Evolutionary conservation across 2,113 vertebrate species (phyloP), one percentile per base, ranked within the genome.

Genomic region (Calidris pygmaea): DNA sequence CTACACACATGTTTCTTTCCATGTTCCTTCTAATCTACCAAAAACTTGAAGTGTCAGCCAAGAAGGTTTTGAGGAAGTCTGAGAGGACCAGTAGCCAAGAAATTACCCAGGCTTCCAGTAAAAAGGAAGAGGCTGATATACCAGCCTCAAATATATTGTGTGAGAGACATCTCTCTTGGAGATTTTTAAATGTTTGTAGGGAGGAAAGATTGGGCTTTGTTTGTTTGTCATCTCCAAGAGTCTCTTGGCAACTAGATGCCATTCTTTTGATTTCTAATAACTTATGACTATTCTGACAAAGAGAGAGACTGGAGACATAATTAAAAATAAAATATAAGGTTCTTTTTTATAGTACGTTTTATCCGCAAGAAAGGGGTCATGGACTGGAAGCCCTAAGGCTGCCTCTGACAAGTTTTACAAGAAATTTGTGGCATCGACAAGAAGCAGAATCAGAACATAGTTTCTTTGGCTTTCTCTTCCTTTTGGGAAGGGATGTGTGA

Each of bases 351-450:
- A 52, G 8, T 59, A 9, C 2, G 4, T 93, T 85, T 87, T 2
- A 0, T 67, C 67, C 20, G 24, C 32, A 66, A 29, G 55, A 56
- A 67, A 39, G 39, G 8, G 9, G 22, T 22, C 41, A 47, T 10
- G 3, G 15, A 55, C 23, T 70, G 10, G 29, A 65, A 48, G 26
- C 26, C n/a, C n/a, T 71, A 43, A n/a, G n/a, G 22, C 47, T 70
- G 11, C 27, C 21, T 63, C 0, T 53, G 41, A 45, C 0, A 0
- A 76, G 6, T 83, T 90, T 18, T 72, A 4, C 14, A 39, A 63
- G 23, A 71, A 80, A 62, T 74, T 5, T 59, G 26, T 80, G 79
- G 12, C 37, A 32, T 35, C 13, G n/a, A 45, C 26, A 67, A 48
- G 30, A 77, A 84, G 27, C 37, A 67, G 35, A n/a, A 47, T 73